phyloP scores from a whole-genome alignment of 2,888 invertebrate genomes.

The Pseudanteris insignis region DNA sequence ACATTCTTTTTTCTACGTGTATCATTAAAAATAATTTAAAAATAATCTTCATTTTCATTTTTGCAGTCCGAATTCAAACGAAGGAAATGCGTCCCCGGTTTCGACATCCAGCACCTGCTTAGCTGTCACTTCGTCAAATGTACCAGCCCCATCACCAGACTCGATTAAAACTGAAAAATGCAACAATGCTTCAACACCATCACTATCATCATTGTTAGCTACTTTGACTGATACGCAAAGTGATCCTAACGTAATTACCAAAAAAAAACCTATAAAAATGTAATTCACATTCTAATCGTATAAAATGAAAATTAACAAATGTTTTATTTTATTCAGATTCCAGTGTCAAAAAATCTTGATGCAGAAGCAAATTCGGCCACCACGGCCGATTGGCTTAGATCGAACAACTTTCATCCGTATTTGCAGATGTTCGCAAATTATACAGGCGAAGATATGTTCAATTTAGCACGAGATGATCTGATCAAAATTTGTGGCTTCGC shows the following conservation, averaged over 20 bases:
- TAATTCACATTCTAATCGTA: no score
- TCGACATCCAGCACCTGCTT: conserved; percentile 32
- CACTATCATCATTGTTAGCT: conserved; percentile 53
- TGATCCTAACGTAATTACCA: conserved; percentile 49
- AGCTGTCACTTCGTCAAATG: conserved; percentile 35
- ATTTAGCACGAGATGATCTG: conserved; percentile 89
- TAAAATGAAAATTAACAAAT: not conserved
- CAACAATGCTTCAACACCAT: conserved; percentile 28
- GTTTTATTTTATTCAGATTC: conserved; percentile 48
- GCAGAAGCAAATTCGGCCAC: conserved; percentile 77
- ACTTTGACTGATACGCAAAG: conserved; percentile 49
- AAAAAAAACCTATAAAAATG: no score
- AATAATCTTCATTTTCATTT: not conserved
- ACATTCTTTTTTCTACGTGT: no score
- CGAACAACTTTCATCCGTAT: conserved; percentile 81
- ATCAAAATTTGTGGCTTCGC: conserved; percentile 94
- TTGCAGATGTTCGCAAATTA: conserved; percentile 83
- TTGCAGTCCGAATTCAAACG: conserved; percentile 39
- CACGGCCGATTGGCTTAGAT: conserved; percentile 82
- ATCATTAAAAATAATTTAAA: not conserved
- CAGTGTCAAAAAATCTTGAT: conserved; percentile 66
- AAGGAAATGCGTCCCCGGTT: conserved; percentile 36
- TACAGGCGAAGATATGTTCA: conserved; percentile 87
- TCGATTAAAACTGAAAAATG: conserved; percentile 36
- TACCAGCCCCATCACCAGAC: conserved; percentile 25